These are phyloP conservation scores for Tetrao urogallus DNA, from an alignment of 2,113 vertebrate species.

Conservation along the genomic window DNA sequence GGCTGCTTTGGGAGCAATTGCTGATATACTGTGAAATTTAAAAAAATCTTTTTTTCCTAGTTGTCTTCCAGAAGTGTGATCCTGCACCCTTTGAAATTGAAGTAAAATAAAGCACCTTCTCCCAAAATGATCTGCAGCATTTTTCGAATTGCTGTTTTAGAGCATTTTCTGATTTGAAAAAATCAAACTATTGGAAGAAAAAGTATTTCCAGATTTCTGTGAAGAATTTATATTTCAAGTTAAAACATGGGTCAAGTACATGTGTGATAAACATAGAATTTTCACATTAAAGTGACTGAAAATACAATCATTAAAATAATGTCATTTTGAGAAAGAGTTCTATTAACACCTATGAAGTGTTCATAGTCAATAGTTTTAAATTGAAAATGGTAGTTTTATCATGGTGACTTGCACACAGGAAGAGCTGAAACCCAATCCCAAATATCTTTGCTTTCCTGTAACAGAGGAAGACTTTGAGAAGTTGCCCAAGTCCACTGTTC, in stretches of 20 bases:
- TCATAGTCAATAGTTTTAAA: not conserved
- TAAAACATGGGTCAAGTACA: not conserved
- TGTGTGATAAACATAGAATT: not conserved
- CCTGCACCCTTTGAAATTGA: not conserved
- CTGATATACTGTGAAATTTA: not conserved
- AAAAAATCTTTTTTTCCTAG: not conserved
- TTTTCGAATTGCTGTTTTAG: not conserved
- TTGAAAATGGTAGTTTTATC: not conserved
- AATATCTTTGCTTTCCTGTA: constrained; percentile 3
- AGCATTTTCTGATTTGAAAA: not conserved
- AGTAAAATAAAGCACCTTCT: not conserved
- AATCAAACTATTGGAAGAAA: not conserved
- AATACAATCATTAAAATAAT: not conserved
- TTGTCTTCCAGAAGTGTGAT: not conserved
- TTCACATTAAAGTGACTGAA: not conserved
- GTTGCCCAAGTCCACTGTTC: constrained; percentile 88
- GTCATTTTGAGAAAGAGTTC: not conserved
- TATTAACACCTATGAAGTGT: not conserved
- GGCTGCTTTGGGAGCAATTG: not conserved
- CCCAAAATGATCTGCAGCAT: not conserved
- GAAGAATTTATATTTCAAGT: not conserved
- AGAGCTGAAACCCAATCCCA: not conserved
- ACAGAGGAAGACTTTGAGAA: constrained; percentile 97
- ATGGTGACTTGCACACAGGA: not conserved
- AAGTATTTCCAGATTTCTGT: not conserved